Base-by-base conservation (phyloP, 1,140 invertebrate species). In the Papilio polytes region DNA sequence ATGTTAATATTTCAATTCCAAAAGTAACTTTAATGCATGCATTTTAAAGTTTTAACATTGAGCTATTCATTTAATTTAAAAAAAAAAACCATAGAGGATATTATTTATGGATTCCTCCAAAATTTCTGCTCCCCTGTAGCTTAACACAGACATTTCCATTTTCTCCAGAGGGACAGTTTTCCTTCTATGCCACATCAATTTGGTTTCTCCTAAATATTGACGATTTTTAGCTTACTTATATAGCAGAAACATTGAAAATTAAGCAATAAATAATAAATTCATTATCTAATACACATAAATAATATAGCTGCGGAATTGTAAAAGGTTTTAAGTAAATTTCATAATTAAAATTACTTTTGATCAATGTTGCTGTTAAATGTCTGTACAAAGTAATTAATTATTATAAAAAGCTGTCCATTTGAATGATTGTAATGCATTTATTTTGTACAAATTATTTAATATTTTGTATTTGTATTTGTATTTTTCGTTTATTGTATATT, bases 391-490 rank as follows among this genome's bases (percentile, higher is more conserved):
- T 12, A 59, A 59, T 59, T 22, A 63, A 26, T 26, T 26, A 63
- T 56, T 4, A 63, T 26, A 6, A 63, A 22, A 63, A 63, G 12
- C 3, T 26, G 59, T 26, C 59, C 12, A 51, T 18, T 26, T 76
- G 46, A 76, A 20, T 51, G 22, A 76, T 53, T 74, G 12, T 51
- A 41, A 74, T 74, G 73, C 73, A 74, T 74, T 74, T 74, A 74
- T 74, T 74, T 74, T 74, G 44, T 74, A 74, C 8, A 74, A 74
- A n/a, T 74, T 74, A 74, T 44, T 74, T 74, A 22, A 46, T 41
- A 36, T 74, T 46, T 31, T 51, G 2, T 74, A 74, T 74, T n/a
- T 46, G 2, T 74, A 74, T 74, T 74, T 74, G 44, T 74, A 74
- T 51, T 36, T 63, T 74, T 51, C 9, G 51, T 76, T 26, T 76